Percentiles rank a stretch among this genome's conserved stretches.
phyloP scores from a whole-genome alignment of 2,113 vertebrate species.

The Chloebia gouldiae region DNA sequence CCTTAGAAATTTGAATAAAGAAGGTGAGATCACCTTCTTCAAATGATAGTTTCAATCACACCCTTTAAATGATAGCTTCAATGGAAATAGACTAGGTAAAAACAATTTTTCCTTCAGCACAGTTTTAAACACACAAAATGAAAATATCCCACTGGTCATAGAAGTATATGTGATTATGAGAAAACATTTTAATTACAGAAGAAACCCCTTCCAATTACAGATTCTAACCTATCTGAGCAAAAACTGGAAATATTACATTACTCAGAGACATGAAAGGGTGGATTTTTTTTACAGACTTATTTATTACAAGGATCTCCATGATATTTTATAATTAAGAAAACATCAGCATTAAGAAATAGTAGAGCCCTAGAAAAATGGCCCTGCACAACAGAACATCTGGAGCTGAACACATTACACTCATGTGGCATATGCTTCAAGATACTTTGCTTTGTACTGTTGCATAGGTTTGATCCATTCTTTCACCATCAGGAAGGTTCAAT shows the following conservation, averaged over 20 bases:
- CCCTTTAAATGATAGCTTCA: not conserved
- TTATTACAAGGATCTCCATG: not conserved
- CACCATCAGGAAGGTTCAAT: not conserved
- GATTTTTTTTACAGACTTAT: accelerated
- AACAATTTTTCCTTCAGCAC: not conserved
- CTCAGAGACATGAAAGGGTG: not conserved
- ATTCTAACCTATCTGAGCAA: not conserved
- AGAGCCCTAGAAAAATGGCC: not conserved
- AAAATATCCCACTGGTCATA: not conserved
- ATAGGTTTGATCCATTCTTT: not conserved
- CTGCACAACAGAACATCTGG: not conserved
- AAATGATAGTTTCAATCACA: not conserved
- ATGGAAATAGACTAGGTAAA: not conserved
- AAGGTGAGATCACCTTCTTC: not conserved
- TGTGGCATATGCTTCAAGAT: not conserved
- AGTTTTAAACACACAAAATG: not conserved
- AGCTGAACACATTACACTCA: not conserved
- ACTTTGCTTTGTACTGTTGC: not conserved
- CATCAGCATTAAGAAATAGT: not conserved
- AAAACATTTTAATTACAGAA: not conserved
- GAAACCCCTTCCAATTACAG: not conserved
- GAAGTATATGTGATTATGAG: not conserved
- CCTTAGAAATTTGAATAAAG: not conserved
- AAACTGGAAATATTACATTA: not conserved
- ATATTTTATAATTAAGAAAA: not conserved